Conservation (phyloP, 2,888 invertebrate species). For the Altica lythri region DNA sequence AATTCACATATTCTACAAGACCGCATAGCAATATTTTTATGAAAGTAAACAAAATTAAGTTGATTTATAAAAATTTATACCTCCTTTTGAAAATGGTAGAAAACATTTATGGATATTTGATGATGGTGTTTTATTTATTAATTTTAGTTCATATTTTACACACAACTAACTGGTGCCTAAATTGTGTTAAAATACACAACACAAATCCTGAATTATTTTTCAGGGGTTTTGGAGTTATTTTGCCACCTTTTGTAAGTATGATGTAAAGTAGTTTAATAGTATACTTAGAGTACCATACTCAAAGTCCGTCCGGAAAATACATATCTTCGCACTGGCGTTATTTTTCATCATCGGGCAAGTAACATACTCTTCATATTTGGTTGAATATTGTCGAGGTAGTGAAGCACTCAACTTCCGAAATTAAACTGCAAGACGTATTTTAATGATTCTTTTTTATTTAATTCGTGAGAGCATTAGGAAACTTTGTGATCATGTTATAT, state of each 20-base stretch:
- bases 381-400: no score
- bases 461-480: no score
- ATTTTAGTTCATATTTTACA: background rate
- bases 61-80: background rate
- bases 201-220: background rate
- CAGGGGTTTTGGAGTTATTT: background rate
- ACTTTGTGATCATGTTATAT: no score
- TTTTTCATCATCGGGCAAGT: no score
- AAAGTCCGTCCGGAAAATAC: no score
- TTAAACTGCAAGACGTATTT: no score
- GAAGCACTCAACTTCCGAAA: no score
- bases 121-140: background rate
- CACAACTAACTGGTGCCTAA: background rate
- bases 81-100: background rate
- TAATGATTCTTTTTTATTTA: no score
- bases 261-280: no score
- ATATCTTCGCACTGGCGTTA: no score
- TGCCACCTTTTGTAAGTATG: background rate
- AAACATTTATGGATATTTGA: background rate
- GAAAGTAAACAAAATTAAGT: background rate
- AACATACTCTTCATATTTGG: no score
- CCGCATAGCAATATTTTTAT: background rate
- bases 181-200: background rate
- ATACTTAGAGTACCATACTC: no score
- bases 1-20: background rate